Base-by-base conservation (phyloP, 2,888 invertebrate genomes). In the Phengaris arion region DNA sequence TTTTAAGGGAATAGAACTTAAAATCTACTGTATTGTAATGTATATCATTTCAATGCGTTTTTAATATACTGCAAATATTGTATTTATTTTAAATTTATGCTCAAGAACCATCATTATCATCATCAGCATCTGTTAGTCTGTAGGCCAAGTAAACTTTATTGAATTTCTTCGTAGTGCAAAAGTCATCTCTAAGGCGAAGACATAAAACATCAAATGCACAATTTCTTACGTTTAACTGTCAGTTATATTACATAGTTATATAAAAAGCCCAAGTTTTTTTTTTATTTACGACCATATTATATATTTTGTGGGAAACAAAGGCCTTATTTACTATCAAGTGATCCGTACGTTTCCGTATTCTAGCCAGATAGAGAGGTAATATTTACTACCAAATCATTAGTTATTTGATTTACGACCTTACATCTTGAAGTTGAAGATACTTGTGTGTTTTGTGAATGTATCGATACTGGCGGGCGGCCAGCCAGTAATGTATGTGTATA, bases 331-430 rank as follows among this genome's bases (percentile, higher is more conserved):
- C 35, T 22, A 35, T 35, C 35, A 35, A 4, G 35, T 35, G 35
- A 35, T 35, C 35, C 35, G 35, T 35, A 2, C 64, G 12, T 45
- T 64, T 13, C 35, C 64, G 35, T 35, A 64, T 3, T 35, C 35
- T 35, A 64, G 55, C 54, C 54, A 54, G 59, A 59, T 59, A 64
- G 12, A 64, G 12, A 13, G 64, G 9, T 45, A 12, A 45, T 64
- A 64, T 64, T 64, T 64, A 64, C 35, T 64, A 64, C 64, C 4
- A 64, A 35, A 64, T 64, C 12, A 64, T 64, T 64, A 64, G 64
- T 64, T 64, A 10, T 35, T 64, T 64, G 64, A 64, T 64, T 64
- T 64, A 64, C 45, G 64, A 64, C 13, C 6, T 35, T 22, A 10
- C 35, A 64, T 64, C 35, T 64, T 45, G 64, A 64, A 64, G 64